phyloP scores from a whole-genome alignment of 1,140 invertebrate genomes.

The Drosophila nasuta region DNA sequence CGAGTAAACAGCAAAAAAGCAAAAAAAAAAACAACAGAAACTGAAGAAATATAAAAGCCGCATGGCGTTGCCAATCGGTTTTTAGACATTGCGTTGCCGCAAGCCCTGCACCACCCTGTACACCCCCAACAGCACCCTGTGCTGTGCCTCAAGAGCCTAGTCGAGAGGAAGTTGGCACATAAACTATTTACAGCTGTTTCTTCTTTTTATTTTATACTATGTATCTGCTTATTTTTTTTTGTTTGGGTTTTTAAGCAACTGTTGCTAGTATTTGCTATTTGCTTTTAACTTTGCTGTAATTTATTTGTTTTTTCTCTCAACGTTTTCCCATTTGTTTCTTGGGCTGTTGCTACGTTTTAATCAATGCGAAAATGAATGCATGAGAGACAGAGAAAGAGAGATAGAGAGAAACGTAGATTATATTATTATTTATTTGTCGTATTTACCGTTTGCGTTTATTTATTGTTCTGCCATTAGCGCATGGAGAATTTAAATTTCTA shows the following conservation, averaged over 20 bases:
- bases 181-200: conserved; percentile 38
- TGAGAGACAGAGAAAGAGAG: conserved; percentile 3
- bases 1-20: conserved; percentile 37
- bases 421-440: conserved; percentile 46
- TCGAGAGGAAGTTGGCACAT: conserved; percentile 23
- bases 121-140: background rate
- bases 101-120: conserved; percentile 17
- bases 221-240: conserved; percentile 14
- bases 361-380: conserved; percentile 52
- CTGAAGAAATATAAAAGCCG: conserved; percentile 31
- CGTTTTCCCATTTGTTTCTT: conserved; percentile 23
- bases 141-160: background rate
- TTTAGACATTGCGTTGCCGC: conserved; percentile 18
- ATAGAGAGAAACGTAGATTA: conserved; percentile 18
- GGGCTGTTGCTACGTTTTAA: conserved; percentile 37
- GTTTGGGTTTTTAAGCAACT: conserved; percentile 18
- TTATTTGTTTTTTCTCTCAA: conserved; percentile 22
- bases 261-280: conserved; percentile 18
- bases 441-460: conserved; percentile 33
- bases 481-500: conserved; percentile 75
- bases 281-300: conserved; percentile 19
- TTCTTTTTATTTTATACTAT: background rate
- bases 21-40: conserved; percentile 5
- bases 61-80: conserved; percentile 43
- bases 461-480: conserved; percentile 33